phyloP scores from a whole-genome alignment of 2,888 invertebrate species.

The Sabellastarte sp. region DNA sequence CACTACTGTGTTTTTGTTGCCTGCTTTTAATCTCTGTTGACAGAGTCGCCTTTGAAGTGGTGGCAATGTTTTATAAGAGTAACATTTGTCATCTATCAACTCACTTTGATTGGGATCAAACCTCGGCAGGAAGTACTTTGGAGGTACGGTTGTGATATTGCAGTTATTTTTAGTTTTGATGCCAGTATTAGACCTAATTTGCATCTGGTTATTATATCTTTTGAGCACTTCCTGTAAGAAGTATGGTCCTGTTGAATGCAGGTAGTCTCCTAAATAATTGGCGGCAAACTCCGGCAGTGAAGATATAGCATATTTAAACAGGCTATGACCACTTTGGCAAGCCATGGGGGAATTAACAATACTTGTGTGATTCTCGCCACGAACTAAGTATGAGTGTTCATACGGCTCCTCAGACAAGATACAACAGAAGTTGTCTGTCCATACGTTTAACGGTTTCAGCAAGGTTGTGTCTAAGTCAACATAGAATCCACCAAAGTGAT shows the following conservation, averaged over 20 bases:
- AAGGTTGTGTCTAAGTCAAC: slow-evolving; percentile 28
- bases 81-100: slow-evolving; percentile 19
- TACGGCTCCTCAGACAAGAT: slow-evolving; percentile 28
- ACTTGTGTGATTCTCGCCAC: slow-evolving; percentile 13
- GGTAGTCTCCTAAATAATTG: slow-evolving; percentile 22
- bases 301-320: slow-evolving; percentile 20
- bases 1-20: slow-evolving; percentile 6
- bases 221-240: slow-evolving; percentile 18
- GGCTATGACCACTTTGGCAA: slow-evolving; percentile 22
- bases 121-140: slow-evolving; percentile 30
- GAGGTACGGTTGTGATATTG: slow-evolving; percentile 16
- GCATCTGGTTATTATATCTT: neutral
- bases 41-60: slow-evolving; percentile 12
- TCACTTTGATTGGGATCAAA: slow-evolving; percentile 26
- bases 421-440: slow-evolving; percentile 21
- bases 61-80: slow-evolving; percentile 1
- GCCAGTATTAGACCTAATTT: too few relatives aligned
- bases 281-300: slow-evolving; percentile 19
- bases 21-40: neutral
- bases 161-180: neutral
- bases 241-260: slow-evolving; percentile 25
- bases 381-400: slow-evolving; percentile 25
- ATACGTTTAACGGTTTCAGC: slow-evolving; percentile 23
- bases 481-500: slow-evolving; percentile 32
- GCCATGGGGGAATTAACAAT: slow-evolving; percentile 28